These are phyloP conservation scores for Cinara cedri DNA, from an alignment of 2,888 invertebrate species.

Conservation along the genomic window DNA sequence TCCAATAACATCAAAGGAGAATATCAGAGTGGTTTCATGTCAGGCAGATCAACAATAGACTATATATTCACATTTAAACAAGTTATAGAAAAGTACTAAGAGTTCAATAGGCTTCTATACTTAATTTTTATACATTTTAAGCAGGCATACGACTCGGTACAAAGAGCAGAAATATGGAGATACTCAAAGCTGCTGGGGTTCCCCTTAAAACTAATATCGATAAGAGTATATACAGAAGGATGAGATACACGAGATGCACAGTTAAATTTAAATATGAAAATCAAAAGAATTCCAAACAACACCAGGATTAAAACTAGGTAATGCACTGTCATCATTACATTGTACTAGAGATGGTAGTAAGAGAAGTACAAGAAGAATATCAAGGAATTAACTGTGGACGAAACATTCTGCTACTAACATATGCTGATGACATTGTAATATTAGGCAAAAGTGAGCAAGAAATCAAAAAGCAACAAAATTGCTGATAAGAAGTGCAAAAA, in stretches of 20 bases:
- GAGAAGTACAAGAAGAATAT: constrained; percentile 11
- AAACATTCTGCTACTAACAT: neutral
- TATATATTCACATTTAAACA: neutral
- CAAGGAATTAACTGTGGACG: neutral
- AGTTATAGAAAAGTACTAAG: neutral
- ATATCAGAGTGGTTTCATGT: constrained; percentile 10
- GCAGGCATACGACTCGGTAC: neutral
- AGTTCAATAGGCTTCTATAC: neutral
- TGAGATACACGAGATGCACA: neutral
- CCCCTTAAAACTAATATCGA: constrained; percentile 1
- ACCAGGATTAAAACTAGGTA: neutral
- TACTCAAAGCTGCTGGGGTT: neutral
- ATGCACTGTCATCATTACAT: neutral
- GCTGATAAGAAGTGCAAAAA: constrained; percentile 10
- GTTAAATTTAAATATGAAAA: neutral
- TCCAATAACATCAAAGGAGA: neutral
- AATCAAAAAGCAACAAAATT: constrained; percentile 19
- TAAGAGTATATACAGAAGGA: neutral
- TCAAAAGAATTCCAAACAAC: neutral
- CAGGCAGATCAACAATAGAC: constrained; percentile 2
- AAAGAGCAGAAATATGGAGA: constrained; percentile 3
- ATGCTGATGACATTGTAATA: too few relatives aligned
- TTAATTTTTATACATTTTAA: constrained; percentile 1
- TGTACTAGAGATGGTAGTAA: neutral
- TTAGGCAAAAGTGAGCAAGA: too few relatives aligned